Base-by-base conservation (phyloP, 2,888 invertebrate genomes). In the Andrena chrysosceles region DNA sequence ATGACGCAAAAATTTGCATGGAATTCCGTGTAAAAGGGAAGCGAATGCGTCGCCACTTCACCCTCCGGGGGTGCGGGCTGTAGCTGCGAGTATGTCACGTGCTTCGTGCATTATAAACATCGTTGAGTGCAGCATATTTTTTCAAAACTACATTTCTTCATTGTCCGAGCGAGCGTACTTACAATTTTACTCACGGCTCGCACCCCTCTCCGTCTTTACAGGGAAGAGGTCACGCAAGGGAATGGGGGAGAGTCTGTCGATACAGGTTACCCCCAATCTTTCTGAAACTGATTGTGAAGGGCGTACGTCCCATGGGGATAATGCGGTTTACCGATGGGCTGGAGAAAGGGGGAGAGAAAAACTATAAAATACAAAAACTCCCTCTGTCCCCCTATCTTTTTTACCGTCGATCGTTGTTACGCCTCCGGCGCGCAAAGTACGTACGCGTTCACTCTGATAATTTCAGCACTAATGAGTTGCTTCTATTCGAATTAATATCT, bases 231-330 rank as follows among this genome's bases (percentile, higher is more conserved):
- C 49, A 49, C 49, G 48, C 23, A 48, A 74, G 68, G 56, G 52
- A 60, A 74, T 49, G 2, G 42, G 74, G 66, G 26, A 48, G 67
- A 62, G 64, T 59, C 66, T 77, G 86, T 78, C 87, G 74, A 87
- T 85, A 78, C 63, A 66, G 74, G 64, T 79, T 84, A 75, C 62
- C 77, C 79, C 64, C 72, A 64, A 80, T 81, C 81, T 83, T 81
- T 13, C 54, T 54, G 56, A 87, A 81, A 84, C 81, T 84, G 85
- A 85, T 87, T 79, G 84, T 49, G 75, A 81, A 74, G 77, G 77
- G 76, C 68, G 54, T 60, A 59, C 66, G 26, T 52, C 76, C 74
- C 77, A 54, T 16, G 60, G 66, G 78, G 67, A 72, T 74, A 49
- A 52, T n/a, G 42, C 29, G 48, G 77, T 74, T 42, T 48, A 23